Conservation (phyloP, 2,113 vertebrate species). For the Haemorhous mexicanus region DNA sequence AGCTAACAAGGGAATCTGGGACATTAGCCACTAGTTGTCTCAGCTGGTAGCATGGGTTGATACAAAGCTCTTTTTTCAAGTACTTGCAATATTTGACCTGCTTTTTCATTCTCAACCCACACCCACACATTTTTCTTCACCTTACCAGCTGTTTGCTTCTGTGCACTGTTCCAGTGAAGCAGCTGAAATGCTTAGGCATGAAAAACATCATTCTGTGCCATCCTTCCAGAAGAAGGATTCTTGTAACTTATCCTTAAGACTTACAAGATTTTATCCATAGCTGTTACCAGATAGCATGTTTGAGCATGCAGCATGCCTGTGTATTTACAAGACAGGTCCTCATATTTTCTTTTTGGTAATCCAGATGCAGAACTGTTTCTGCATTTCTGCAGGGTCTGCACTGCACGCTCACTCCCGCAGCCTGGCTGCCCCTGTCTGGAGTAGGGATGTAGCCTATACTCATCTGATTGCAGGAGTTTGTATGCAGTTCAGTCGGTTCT, state of each 20-base stretch:
- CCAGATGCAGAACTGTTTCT: background rate
- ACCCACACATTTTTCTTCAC: background rate
- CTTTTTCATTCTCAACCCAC: background rate
- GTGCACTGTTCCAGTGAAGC: background rate
- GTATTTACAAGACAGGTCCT: background rate
- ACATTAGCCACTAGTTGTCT: background rate
- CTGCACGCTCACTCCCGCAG: rapidly evolving
- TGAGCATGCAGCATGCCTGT: rapidly evolving
- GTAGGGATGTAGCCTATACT: background rate
- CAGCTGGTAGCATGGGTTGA: background rate
- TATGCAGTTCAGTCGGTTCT: background rate
- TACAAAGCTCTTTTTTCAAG: background rate
- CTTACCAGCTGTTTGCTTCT: background rate
- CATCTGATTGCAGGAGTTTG: background rate
- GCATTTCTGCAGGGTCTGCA: rapidly evolving
- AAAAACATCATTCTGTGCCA: background rate
- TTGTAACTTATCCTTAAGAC: background rate
- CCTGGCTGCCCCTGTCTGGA: background rate
- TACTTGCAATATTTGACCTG: background rate
- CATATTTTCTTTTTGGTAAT: background rate
- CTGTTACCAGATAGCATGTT: background rate
- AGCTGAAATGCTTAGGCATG: background rate
- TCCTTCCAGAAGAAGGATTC: background rate
- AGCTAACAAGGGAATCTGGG: background rate
- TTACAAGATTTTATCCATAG: background rate